These are phyloP conservation scores for Litocranius walleri DNA, from an alignment of 2,113 vertebrate genomes.

Conservation along the genomic window DNA sequence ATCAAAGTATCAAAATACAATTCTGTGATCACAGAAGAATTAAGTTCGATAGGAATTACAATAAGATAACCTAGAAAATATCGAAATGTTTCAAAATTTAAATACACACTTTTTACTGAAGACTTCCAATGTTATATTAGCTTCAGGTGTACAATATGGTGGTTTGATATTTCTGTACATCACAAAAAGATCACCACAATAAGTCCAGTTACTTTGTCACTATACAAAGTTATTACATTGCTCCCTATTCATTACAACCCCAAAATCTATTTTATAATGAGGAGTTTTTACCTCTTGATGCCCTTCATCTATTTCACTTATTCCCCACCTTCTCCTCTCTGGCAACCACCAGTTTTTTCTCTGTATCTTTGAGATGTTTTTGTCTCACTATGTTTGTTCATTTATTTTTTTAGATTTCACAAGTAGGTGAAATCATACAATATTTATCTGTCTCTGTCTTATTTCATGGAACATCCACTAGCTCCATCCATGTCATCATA, in stretches of 20 bases:
- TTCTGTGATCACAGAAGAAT: conserved; percentile 4
- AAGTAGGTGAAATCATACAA: not conserved
- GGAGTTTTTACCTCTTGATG: not conserved
- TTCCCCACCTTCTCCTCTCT: not conserved
- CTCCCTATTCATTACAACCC: not conserved
- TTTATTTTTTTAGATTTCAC: not conserved
- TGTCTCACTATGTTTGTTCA: not conserved
- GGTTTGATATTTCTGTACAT: not conserved
- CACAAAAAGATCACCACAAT: not conserved
- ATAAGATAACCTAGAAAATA: not conserved
- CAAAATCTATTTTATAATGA: not conserved
- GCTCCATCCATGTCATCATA: not conserved
- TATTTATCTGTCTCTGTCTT: not conserved
- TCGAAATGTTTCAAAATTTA: not conserved
- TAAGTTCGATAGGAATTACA: not conserved
- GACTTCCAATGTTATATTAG: not conserved
- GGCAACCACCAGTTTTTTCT: not conserved
- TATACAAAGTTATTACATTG: not conserved
- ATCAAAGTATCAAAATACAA: conserved; percentile 6
- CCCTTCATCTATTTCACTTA: not conserved
- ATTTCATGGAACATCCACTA: not conserved
- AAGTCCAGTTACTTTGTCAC: not conserved
- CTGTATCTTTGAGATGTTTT: not conserved
- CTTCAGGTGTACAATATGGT: not conserved
- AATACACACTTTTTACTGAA: not conserved